Evolutionary conservation across 2,888 invertebrate species (phyloP).

Genomic region (Polyommatus iphigenia): DNA sequence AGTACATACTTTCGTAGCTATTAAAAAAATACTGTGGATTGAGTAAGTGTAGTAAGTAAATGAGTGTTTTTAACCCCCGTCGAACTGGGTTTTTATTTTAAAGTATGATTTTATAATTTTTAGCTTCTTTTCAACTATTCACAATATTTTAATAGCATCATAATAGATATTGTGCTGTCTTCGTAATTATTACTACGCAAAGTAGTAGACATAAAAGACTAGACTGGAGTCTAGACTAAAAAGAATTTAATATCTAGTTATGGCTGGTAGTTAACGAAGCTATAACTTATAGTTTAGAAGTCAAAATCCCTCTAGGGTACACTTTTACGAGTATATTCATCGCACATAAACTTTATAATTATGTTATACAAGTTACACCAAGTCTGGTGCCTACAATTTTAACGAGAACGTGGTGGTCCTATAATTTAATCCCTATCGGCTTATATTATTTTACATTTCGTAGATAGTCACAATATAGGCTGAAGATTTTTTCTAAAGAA

Average conservation of each 20-base stretch:
- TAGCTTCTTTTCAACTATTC: background rate
- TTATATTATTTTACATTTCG: background rate
- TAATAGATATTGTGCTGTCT: background rate
- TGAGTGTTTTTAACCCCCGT: too few relatives aligned
- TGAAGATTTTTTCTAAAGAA: too few relatives aligned
- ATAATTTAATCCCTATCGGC: background rate
- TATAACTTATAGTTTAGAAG: background rate
- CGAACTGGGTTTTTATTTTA: too few relatives aligned
- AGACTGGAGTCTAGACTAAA: conserved; percentile 1
- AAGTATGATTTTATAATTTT: too few relatives aligned
- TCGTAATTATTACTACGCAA: background rate
- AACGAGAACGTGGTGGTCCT: background rate
- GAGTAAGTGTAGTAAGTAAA: too few relatives aligned
- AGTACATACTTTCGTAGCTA: too few relatives aligned
- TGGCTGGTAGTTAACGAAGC: background rate
- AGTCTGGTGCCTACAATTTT: background rate
- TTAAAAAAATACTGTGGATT: too few relatives aligned
- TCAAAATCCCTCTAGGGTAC: background rate
- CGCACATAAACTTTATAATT: conserved; percentile 12
- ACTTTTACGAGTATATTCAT: background rate
- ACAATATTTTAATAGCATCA: background rate
- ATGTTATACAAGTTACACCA: background rate
- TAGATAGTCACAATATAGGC: background rate
- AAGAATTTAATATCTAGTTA: background rate
- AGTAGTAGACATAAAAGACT: background rate